phyloP scores from a whole-genome alignment of 2,113 vertebrate species.

The Echinops telfairi region DNA sequence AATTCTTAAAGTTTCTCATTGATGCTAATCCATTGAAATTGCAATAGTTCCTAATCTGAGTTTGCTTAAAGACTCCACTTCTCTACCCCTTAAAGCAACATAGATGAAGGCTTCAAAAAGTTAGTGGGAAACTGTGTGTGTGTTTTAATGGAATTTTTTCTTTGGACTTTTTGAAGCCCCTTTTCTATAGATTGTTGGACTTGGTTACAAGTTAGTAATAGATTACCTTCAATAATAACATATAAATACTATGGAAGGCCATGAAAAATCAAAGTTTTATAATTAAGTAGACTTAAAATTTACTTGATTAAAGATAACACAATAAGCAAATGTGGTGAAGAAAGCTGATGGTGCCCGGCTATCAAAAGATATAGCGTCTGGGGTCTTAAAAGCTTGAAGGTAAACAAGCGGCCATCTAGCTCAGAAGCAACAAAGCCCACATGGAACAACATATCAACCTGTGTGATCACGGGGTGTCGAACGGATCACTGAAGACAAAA shows the following conservation, averaged over 20 bases:
- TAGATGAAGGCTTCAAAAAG: background rate
- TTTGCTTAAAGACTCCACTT: background rate
- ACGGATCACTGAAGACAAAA: too few relatives aligned
- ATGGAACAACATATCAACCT: too few relatives aligned
- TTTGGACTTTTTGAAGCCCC: too few relatives aligned
- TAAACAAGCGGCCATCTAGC: too few relatives aligned
- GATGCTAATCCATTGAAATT: background rate
- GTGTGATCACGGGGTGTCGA: too few relatives aligned
- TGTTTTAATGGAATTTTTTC: too few relatives aligned
- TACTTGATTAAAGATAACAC: slow-evolving; percentile 36
- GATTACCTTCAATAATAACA: background rate
- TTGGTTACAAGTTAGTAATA: background rate
- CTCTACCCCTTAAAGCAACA: background rate
- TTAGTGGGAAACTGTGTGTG: too few relatives aligned
- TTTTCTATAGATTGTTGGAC: background rate
- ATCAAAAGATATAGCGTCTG: too few relatives aligned
- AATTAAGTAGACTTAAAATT: slow-evolving; percentile 38
- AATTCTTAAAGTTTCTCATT: background rate
- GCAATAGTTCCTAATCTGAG: slow-evolving; percentile 21
- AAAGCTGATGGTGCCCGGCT: too few relatives aligned
- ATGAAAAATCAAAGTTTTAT: background rate
- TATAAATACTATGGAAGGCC: background rate
- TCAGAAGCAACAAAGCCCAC: too few relatives aligned
- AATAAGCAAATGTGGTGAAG: too few relatives aligned
- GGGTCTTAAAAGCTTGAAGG: too few relatives aligned